Conservation (phyloP, 2,797 vertebrate species). For the Apodemus agrarius region DNA sequence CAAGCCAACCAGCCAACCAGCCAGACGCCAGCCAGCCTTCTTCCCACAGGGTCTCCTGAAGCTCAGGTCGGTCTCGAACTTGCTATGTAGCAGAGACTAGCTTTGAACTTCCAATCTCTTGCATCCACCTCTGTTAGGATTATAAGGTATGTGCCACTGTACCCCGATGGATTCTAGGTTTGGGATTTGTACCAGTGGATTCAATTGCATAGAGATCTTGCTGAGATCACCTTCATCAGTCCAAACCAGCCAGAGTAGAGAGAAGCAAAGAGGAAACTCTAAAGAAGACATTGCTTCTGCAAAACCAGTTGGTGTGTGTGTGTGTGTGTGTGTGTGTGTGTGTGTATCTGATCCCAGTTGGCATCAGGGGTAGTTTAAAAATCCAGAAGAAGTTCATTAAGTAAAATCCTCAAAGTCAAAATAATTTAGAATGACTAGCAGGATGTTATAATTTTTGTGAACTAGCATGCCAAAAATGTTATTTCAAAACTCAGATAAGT, state of each 20-base stretch:
- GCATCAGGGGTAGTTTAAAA: not conserved
- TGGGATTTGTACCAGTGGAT: not conserved
- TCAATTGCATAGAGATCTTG: not conserved
- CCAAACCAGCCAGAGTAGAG: not conserved
- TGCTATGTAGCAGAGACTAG: not conserved
- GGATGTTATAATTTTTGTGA: not conserved
- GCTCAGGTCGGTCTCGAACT: not conserved
- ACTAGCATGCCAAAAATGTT: not conserved
- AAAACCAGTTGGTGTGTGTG: not conserved
- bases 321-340: too few relatives aligned
- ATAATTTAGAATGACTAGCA: slow-evolving; percentile 26
- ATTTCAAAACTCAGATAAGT: slow-evolving; percentile 29
- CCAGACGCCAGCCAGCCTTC: too few relatives aligned
- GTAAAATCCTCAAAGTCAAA: slow-evolving; percentile 42
- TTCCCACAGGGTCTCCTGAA: not conserved
- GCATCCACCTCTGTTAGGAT: not conserved
- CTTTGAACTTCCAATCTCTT: not conserved
- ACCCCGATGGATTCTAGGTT: not conserved
- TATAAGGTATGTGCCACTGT: not conserved
- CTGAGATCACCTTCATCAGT: not conserved
- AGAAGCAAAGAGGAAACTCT: not conserved
- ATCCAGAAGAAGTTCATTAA: slow-evolving; percentile 28
- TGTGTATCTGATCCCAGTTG: not conserved
- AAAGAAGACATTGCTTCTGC: not conserved
- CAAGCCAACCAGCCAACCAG: too few relatives aligned